A percentile compares a stretch with the other conserved stretches of the same genome.
These are phyloP conservation scores for Hermatobates lingyangjiaoensis DNA, from an alignment of 1,140 invertebrate genomes.

Conservation along the genomic window DNA sequence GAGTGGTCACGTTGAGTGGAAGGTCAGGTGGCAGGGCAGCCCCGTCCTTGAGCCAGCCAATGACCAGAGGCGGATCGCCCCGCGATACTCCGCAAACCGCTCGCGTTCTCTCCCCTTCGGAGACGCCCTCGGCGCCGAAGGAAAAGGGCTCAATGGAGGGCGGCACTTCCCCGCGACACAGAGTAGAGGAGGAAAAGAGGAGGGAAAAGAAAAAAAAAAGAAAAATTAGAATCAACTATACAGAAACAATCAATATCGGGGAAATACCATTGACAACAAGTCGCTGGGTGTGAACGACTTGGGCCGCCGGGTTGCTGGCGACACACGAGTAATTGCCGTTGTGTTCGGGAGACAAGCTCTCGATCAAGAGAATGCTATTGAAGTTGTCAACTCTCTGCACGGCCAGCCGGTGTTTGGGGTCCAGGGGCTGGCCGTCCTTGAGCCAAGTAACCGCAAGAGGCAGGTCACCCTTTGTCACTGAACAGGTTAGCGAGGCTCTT, in stretches of 20 bases:
- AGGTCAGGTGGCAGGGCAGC: constrained; percentile 33
- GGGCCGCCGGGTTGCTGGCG: constrained; percentile 47
- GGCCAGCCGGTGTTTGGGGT: constrained; percentile 29
- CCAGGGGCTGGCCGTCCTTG: constrained; percentile 47
- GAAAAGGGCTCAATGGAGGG: constrained; percentile 67
- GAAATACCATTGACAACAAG: constrained; percentile 57
- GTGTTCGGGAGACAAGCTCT: constrained; percentile 53
- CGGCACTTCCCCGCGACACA: constrained; percentile 41
- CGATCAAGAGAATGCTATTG: constrained; percentile 58
- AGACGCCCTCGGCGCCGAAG: constrained; percentile 53
- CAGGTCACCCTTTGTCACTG: constrained; percentile 55
- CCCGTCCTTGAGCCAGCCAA: constrained; percentile 62
- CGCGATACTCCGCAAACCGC: constrained; percentile 68
- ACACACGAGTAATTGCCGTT: constrained; percentile 59
- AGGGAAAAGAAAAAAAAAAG: constrained; percentile 4
- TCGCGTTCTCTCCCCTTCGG: constrained; percentile 65
- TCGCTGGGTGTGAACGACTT: constrained; percentile 49
- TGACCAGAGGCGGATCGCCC: constrained; percentile 52
- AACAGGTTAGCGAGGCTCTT: constrained; percentile 52
- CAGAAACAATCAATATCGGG: no score
- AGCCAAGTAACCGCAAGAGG: constrained; percentile 57
- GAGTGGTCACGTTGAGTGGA: constrained; percentile 42
- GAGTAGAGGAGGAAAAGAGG: not conserved
- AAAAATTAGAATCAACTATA: constrained; percentile 2
- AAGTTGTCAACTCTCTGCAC: constrained; percentile 53